These are phyloP conservation scores for Rhagonycha fulva DNA, from an alignment of 2,888 invertebrate genomes.

Conservation along the genomic window DNA sequence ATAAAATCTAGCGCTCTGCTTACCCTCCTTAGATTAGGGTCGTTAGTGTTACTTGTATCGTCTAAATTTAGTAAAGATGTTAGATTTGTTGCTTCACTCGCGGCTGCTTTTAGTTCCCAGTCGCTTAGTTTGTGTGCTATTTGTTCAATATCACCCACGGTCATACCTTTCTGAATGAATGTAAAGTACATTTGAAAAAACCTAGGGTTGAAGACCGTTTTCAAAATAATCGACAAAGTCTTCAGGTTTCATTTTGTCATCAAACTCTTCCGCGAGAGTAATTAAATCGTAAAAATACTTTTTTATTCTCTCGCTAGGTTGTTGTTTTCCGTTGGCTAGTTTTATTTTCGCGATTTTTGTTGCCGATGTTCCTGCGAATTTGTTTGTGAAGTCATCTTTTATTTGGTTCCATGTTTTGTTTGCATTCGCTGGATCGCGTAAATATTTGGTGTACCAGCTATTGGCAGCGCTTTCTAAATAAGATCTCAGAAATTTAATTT, in stretches of 20 bases:
- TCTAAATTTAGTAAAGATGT: no score
- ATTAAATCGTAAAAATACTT: neutral
- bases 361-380: neutral
- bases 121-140: neutral
- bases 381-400: neutral
- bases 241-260: neutral
- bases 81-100: no score
- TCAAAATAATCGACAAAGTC: neutral
- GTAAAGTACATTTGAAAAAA: neutral
- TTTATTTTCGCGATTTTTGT: neutral
- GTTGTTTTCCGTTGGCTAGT: neutral
- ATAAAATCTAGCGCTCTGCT: no score
- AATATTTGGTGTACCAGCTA: neutral
- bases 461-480: neutral
- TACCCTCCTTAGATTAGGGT: no score
- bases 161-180: neutral
- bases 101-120: no score
- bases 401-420: neutral
- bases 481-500: neutral
- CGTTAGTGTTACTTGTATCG: no score
- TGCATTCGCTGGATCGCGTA: neutral
- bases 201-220: neutral
- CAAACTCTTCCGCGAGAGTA: neutral
- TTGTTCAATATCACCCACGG: neutral
- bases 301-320: neutral